Evolutionary conservation across 2,888 invertebrate genomes (phyloP), one percentile per base, ranked within the genome.

Genomic region (Polyommatus iphigenia): DNA sequence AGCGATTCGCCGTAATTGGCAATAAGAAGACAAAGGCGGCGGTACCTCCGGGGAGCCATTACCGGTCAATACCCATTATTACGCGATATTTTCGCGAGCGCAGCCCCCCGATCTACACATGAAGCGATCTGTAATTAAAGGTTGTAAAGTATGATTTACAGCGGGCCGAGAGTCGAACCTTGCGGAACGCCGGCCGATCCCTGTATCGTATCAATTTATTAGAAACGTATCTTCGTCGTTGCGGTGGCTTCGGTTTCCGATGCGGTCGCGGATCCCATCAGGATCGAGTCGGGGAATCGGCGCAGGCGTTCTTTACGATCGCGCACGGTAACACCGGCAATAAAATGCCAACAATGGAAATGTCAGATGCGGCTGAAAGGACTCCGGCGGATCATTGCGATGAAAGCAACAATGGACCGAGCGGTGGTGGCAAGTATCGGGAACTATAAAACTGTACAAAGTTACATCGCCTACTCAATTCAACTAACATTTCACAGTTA

Each of bases 41-140:
- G 89, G 90, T 91, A 93, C 92, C 91, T 91, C 91, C 92, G 87
- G 91, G 90, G 88, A 90, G 88, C 91, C 90, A 93, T 94, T 93
- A 93, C 91, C 85, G 92, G 90, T 93, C 93, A 93, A 93, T 93
- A 93, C 91, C 93, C 93, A 93, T 94, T 94, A 94, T 94, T 94
- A 94, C 91, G 90, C 92, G 91, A 94, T 94, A 93, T 93, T 93
- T 93, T 93, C 90, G 92, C 92, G 91, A 92, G 92, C 92, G 86
- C 91, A 85, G 90, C 92, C 90, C 92, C 90, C 90, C 90, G 92
- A 93, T 93, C 92, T 90, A 85, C 89, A 91, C 90, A 92, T 91
- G 90, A 92, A 92, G 93, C 89, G 91, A 94, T 93, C 90, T 94
- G 93, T 93, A 94, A 94, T 94, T 94, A 93, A 93, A 92, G 92